phyloP scores from a whole-genome alignment of 1,140 invertebrate genomes.

The Penaeus indicus region DNA sequence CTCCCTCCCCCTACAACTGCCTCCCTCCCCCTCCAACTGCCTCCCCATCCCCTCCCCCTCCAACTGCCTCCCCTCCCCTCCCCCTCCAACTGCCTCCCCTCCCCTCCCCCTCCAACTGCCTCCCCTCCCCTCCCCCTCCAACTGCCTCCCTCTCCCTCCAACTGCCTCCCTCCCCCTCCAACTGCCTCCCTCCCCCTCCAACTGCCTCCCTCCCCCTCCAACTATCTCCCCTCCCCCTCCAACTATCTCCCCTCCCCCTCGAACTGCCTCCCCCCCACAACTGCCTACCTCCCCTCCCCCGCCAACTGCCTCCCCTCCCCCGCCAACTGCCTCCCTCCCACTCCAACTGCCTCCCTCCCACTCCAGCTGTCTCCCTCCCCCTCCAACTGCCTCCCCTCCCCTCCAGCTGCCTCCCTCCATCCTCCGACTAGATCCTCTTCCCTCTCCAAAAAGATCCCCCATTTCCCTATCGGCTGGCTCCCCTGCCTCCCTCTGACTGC shows the following conservation, averaged over 20 bases:
- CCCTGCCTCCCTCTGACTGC: background rate
- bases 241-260: background rate
- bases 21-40: too few species aligned
- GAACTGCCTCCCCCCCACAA: background rate
- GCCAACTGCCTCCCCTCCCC: constrained; percentile 1
- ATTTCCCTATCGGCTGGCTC: background rate
- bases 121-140: background rate
- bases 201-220: too few species aligned
- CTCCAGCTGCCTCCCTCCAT: background rate
- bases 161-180: too few species aligned
- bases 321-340: background rate
- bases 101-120: background rate
- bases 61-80: background rate
- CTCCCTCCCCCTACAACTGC: background rate
- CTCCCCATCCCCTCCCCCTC: background rate
- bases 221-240: background rate
- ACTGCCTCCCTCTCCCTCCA: too few species aligned
- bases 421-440: background rate
- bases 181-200: too few species aligned
- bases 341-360: background rate
- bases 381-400: background rate
- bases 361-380: background rate
- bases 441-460: background rate
- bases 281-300: background rate
- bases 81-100: background rate